Conservation (phyloP, 2,888 invertebrate genomes). For the Phaonia tiefii region DNA sequence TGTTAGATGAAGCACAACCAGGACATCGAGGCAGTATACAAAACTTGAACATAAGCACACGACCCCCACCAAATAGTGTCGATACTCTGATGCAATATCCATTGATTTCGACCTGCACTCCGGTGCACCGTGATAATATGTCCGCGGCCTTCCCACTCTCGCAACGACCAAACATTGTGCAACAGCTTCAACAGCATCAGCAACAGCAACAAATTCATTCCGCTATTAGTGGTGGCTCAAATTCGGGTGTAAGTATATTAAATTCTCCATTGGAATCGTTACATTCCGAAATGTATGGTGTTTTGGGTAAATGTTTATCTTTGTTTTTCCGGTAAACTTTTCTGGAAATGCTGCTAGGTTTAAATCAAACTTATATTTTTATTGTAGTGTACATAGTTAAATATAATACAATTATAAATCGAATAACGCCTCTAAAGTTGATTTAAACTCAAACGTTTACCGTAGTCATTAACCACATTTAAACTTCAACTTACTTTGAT, state of each 20-base stretch:
- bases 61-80: slow-evolving; percentile 79
- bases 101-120: slow-evolving; percentile 80
- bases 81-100: slow-evolving; percentile 80
- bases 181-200: slow-evolving; percentile 80
- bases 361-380: background rate
- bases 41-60: slow-evolving; percentile 69
- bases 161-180: slow-evolving; percentile 80
- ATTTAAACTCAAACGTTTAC: too few species aligned
- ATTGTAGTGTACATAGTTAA: too few species aligned
- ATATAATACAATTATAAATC: too few species aligned
- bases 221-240: slow-evolving; percentile 63
- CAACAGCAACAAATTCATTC: slow-evolving; percentile 80
- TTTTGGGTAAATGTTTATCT: background rate
- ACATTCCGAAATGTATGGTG: background rate
- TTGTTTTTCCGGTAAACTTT: background rate
- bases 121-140: slow-evolving; percentile 79
- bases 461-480: too few species aligned
- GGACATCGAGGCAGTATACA: slow-evolving; percentile 74
- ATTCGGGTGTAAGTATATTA: slow-evolving; percentile 78
- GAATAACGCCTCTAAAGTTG: too few species aligned
- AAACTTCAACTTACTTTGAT: too few species aligned
- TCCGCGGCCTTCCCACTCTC: slow-evolving; percentile 79
- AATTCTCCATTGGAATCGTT: background rate
- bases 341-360: background rate
- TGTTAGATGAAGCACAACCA: slow-evolving; percentile 76